These are phyloP conservation scores for Alviniconcha marisindica DNA, from an alignment of 1,140 invertebrate genomes.

Conservation along the genomic window DNA sequence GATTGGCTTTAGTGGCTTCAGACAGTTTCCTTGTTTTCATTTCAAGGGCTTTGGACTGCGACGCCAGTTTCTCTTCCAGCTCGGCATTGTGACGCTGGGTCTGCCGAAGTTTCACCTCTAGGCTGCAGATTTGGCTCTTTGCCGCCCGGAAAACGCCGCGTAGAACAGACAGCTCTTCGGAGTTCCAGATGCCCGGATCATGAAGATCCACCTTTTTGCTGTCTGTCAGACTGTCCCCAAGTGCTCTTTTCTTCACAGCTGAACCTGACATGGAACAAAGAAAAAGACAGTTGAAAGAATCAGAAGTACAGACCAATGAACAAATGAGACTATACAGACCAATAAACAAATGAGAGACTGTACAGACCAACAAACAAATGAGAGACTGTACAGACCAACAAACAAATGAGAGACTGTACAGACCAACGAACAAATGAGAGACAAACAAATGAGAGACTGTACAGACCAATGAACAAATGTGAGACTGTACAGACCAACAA, in stretches of 20 bases:
- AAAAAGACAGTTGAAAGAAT: too few relatives aligned
- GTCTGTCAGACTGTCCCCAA: background rate
- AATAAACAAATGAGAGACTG: too few relatives aligned
- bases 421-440: too few relatives aligned
- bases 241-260: background rate
- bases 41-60: constrained; percentile 40
- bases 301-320: too few relatives aligned
- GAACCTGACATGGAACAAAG: too few relatives aligned
- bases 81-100: constrained; percentile 49
- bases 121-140: constrained; percentile 51
- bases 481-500: too few relatives aligned
- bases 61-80: constrained; percentile 45
- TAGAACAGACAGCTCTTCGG: constrained; percentile 53
- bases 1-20: constrained; percentile 57
- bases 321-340: too few relatives aligned
- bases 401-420: too few relatives aligned
- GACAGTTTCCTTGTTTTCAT: constrained; percentile 42
- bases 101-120: constrained; percentile 50
- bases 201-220: constrained; percentile 44
- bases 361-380: too few relatives aligned
- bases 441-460: too few relatives aligned
- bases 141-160: constrained; percentile 57
- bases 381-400: too few relatives aligned
- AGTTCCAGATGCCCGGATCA: constrained; percentile 56
- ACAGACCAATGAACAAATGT: too few relatives aligned